These are phyloP conservation scores for Trisateles emortualis DNA, from an alignment of 2,888 invertebrate genomes.

Conservation along the genomic window DNA sequence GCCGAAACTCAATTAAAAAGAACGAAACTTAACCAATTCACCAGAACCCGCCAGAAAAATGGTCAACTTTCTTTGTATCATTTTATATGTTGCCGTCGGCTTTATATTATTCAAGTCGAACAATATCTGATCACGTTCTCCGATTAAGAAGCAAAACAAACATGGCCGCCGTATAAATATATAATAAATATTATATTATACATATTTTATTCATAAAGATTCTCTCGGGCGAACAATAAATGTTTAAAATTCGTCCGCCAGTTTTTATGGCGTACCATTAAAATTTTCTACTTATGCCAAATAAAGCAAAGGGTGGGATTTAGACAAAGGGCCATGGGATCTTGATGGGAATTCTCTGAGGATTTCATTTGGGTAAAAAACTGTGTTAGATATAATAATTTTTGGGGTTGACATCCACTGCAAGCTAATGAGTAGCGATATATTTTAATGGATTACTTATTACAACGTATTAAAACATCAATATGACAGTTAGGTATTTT, in stretches of 20 bases:
- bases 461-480: too few relatives aligned
- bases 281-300: slow-evolving; percentile 63
- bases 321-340: slow-evolving; percentile 60
- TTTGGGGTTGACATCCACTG: slow-evolving; percentile 30
- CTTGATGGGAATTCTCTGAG: slow-evolving; percentile 61
- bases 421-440: slow-evolving; percentile 1
- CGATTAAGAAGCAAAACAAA: slow-evolving; percentile 40
- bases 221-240: slow-evolving; percentile 52
- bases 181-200: slow-evolving; percentile 46
- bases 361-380: slow-evolving; percentile 57
- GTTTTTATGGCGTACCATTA: slow-evolving; percentile 60
- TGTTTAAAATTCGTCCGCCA: slow-evolving; percentile 54
- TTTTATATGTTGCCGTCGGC: not conserved
- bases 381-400: slow-evolving; percentile 59
- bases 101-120: slow-evolving; percentile 38
- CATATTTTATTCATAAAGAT: slow-evolving; percentile 53
- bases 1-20: too few relatives aligned
- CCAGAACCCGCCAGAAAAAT: not conserved
- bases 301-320: slow-evolving; percentile 61
- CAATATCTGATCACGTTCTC: slow-evolving; percentile 39
- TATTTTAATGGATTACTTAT: not conserved
- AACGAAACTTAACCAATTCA: not conserved
- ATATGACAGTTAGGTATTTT: too few relatives aligned
- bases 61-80: slow-evolving; percentile 1
- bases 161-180: slow-evolving; percentile 24